Evolutionary conservation across 1,140 invertebrate species (phyloP).

Genomic region (Anthonomus grandis): DNA sequence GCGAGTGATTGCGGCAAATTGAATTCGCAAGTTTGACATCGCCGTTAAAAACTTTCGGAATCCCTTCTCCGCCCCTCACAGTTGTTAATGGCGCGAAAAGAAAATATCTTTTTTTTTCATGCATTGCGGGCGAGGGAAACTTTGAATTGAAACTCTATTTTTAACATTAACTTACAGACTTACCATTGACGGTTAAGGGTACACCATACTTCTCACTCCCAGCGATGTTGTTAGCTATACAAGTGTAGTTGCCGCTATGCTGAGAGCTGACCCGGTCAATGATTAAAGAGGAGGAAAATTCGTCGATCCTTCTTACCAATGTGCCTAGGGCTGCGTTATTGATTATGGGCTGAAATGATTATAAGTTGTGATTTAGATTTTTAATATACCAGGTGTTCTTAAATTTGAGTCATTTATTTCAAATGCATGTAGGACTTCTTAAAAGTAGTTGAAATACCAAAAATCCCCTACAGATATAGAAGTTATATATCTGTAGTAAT

Average conservation of each 20-base stretch:
- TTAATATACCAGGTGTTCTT: too few relatives aligned
- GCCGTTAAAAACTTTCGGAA: not conserved
- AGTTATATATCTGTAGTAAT: too few relatives aligned
- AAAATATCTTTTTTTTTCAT: too few relatives aligned
- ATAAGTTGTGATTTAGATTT: not conserved
- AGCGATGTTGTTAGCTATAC: constrained; percentile 80
- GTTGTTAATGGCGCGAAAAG: not conserved
- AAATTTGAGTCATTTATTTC: too few relatives aligned
- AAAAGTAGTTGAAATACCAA: too few relatives aligned
- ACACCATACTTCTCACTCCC: constrained; percentile 72
- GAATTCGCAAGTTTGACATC: constrained; percentile 10
- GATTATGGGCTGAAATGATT: constrained; percentile 46
- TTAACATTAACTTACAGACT: too few relatives aligned
- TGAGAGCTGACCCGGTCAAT: constrained; percentile 81
- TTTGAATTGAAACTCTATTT: too few relatives aligned
- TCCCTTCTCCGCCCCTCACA: not conserved
- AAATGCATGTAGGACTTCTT: too few relatives aligned
- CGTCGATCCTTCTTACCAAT: constrained; percentile 68
- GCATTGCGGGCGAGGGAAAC: too few relatives aligned
- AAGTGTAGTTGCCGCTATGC: constrained; percentile 87
- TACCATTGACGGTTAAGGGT: constrained; percentile 79
- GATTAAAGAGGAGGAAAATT: constrained; percentile 84
- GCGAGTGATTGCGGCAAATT: constrained; percentile 9
- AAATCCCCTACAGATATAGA: too few relatives aligned
- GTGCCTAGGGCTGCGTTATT: constrained; percentile 53